phyloP scores from a whole-genome alignment of 2,888 invertebrate species.

The Orgyia antiqua region DNA sequence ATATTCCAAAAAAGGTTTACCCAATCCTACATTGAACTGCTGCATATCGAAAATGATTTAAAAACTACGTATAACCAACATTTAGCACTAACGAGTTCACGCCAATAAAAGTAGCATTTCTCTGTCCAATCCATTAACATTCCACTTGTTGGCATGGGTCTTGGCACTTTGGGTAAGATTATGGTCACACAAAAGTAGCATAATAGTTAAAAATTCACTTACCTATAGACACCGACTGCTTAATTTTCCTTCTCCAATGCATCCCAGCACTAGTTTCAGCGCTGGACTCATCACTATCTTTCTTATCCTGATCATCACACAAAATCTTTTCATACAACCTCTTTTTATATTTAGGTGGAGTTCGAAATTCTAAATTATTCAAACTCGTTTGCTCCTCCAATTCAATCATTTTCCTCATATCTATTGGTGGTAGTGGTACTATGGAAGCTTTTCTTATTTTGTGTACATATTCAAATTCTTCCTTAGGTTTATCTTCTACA shows the following conservation, averaged over 20 bases:
- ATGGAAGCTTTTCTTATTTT: conserved; percentile 62
- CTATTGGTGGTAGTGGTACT: conserved; percentile 58
- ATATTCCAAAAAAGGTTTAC: too few species aligned
- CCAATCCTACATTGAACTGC: too few species aligned
- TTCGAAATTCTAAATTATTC: conserved; percentile 40
- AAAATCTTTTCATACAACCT: conserved; percentile 68
- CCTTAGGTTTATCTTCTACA: conserved; percentile 27
- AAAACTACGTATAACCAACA: too few species aligned
- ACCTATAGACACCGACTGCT: conserved; percentile 31
- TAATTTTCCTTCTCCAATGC: conserved; percentile 57
- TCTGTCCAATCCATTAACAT: too few species aligned
- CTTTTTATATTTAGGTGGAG: conserved; percentile 57
- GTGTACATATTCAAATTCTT: conserved; percentile 60
- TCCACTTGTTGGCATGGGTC: too few species aligned
- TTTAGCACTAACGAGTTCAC: too few species aligned
- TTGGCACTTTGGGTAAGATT: too few species aligned
- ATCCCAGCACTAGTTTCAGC: conserved; percentile 37
- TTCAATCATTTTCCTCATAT: conserved; percentile 55
- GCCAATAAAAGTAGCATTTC: too few species aligned
- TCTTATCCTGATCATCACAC: conserved; percentile 44
- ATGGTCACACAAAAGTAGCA: too few species aligned
- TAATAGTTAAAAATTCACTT: too few species aligned
- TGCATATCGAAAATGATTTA: too few species aligned
- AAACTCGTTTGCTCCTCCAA: conserved; percentile 39
- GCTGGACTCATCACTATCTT: conserved; percentile 33